Conservation (phyloP, 2,888 invertebrate species). For the Tetragnatha montana region DNA sequence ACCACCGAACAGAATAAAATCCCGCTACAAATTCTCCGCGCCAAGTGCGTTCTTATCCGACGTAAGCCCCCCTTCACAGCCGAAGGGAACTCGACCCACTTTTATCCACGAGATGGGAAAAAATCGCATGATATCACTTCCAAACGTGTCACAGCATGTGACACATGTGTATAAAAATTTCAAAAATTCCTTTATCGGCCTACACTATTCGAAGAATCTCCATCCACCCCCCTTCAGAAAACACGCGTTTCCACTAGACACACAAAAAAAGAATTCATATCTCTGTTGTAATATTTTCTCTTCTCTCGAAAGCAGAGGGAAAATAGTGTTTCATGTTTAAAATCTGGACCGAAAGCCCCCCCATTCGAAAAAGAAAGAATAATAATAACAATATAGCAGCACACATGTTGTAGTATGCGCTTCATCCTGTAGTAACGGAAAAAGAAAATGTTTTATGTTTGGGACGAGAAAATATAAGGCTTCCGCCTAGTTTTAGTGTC, state of each 20-base stretch:
- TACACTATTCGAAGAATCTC: not conserved
- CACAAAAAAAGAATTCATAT: slow-evolving; percentile 32
- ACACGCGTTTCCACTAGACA: not conserved
- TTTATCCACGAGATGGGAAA: not conserved
- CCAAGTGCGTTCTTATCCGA: too few species aligned
- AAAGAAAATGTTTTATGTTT: slow-evolving; percentile 49
- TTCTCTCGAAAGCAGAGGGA: not conserved
- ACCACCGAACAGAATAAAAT: too few species aligned
- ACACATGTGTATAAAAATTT: not conserved
- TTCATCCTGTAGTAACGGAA: not conserved
- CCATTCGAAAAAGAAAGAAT: slow-evolving; percentile 3
- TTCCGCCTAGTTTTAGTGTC: slow-evolving; percentile 43
- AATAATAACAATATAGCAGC: slow-evolving; percentile 12
- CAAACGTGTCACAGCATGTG: slow-evolving; percentile 1
- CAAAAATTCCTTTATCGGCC: not conserved
- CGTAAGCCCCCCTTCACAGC: too few species aligned
- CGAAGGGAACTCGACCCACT: not conserved
- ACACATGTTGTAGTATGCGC: slow-evolving; percentile 6
- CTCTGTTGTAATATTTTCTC: slow-evolving; percentile 12
- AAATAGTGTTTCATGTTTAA: slow-evolving; percentile 55
- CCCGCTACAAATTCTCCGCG: not conserved
- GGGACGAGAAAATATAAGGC: slow-evolving; percentile 52
- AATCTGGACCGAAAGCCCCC: slow-evolving; percentile 39
- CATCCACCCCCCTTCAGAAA: not conserved
- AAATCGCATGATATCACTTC: not conserved